A percentile compares a stretch with the other conserved stretches of the same genome.
Conservation (phyloP, 2,113 vertebrate genomes). For the Myrmophylax atrothorax region DNA sequence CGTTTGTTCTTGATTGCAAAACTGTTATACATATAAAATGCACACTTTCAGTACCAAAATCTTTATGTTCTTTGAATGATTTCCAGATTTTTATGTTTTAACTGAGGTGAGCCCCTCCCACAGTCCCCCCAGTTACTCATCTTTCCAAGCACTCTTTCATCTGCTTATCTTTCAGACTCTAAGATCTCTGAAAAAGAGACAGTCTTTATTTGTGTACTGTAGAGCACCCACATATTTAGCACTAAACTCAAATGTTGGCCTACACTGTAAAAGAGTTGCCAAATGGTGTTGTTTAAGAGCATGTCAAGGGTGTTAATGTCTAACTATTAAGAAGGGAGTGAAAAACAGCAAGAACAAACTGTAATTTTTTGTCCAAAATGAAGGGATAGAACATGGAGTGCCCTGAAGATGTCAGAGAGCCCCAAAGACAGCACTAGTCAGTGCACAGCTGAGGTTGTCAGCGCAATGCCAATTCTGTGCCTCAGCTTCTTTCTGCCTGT, state of each 20-base stretch:
- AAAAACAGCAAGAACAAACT: neutral
- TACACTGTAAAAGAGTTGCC: slow-evolving; percentile 3
- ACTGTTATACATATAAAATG: neutral
- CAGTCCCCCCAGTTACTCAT: neutral
- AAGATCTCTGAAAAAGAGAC: slow-evolving; percentile 47
- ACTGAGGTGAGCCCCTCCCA: neutral
- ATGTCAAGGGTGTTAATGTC: neutral
- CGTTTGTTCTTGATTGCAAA: neutral
- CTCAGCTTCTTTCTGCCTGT: neutral
- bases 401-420: neutral
- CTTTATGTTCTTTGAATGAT: neutral
- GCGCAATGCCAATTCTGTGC: neutral
- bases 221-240: slow-evolving; percentile 8
- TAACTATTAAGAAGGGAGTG: neutral
- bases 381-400: neutral
- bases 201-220: slow-evolving; percentile 47
- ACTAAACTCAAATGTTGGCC: slow-evolving; percentile 11
- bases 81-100: neutral
- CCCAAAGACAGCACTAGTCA: accelerated
- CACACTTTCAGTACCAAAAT: neutral
- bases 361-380: neutral
- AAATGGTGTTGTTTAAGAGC: neutral
- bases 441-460: neutral
- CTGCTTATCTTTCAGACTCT: slow-evolving; percentile 55
- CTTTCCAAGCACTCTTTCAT: slow-evolving; percentile 46